These are phyloP conservation scores for Struthio camelus DNA, from an alignment of 2,113 vertebrate genomes.

Conservation along the genomic window DNA sequence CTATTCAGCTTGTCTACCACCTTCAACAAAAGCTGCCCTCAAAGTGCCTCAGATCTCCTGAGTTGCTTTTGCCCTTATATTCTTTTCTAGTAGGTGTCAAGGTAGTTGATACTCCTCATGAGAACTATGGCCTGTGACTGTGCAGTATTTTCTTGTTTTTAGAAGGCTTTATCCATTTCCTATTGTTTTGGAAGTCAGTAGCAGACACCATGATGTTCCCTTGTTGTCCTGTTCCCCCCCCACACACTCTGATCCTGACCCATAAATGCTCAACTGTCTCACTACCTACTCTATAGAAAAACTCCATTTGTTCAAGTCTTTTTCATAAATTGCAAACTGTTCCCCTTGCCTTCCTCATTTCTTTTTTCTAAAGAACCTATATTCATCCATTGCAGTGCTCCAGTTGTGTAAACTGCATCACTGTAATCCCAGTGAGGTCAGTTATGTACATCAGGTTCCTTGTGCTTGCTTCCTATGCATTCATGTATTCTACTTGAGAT, in stretches of 20 bases:
- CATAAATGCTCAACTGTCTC: not conserved
- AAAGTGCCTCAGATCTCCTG: not conserved
- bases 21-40: not conserved
- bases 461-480: not conserved
- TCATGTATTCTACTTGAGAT: not conserved
- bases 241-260: not conserved
- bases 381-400: not conserved
- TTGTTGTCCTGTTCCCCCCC: not conserved
- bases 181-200: not conserved
- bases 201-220: not conserved
- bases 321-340: not conserved
- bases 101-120: not conserved
- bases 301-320: not conserved
- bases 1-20: not conserved
- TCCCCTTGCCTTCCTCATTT: not conserved
- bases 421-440: not conserved
- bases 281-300: not conserved
- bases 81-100: not conserved
- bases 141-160: not conserved
- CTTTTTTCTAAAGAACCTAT: not conserved
- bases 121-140: not conserved
- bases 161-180: not conserved
- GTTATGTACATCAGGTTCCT: fast-evolving
- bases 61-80: not conserved
- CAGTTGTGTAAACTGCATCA: not conserved